A percentile compares a stretch with the other conserved stretches of the same genome.
Evolutionary conservation across 2,888 invertebrate genomes (phyloP).

Genomic region (Chymomyza caudatula): DNA sequence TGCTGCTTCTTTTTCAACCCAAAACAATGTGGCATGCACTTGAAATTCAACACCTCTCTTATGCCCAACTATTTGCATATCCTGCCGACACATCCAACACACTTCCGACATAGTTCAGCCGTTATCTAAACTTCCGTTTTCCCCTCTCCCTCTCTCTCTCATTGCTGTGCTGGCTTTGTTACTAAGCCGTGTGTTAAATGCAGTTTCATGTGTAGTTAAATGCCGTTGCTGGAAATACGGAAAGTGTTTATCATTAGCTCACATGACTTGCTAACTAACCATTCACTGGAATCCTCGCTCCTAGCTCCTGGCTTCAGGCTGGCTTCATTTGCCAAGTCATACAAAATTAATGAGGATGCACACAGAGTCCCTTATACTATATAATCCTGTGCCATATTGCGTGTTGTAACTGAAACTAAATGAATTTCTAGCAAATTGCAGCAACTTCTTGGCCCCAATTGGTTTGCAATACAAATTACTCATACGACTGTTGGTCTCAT

Average conservation of each 20-base stretch:
- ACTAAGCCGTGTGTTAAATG: neutral
- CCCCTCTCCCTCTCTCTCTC: too few species aligned
- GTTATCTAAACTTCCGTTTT: neutral
- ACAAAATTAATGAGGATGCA: neutral
- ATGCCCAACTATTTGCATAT: neutral
- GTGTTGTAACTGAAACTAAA: neutral
- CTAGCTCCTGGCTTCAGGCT: neutral
- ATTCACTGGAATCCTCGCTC: neutral
- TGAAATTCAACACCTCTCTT: neutral
- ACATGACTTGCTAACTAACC: constrained; percentile 15
- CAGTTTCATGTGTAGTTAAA: neutral
- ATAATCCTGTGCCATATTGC: neutral
- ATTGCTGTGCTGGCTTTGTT: neutral
- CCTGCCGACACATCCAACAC: neutral
- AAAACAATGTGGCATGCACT: neutral
- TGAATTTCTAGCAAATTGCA: neutral
- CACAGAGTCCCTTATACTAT: neutral
- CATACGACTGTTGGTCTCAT: neutral
- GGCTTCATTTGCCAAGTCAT: neutral
- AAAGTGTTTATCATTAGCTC: constrained; percentile 14
- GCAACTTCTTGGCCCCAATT: neutral
- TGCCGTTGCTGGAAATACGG: neutral
- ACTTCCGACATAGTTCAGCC: neutral
- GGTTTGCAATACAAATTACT: neutral
- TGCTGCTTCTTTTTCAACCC: neutral